Conservation (phyloP, 1,140 invertebrate genomes). For the Aethina tumida region DNA sequence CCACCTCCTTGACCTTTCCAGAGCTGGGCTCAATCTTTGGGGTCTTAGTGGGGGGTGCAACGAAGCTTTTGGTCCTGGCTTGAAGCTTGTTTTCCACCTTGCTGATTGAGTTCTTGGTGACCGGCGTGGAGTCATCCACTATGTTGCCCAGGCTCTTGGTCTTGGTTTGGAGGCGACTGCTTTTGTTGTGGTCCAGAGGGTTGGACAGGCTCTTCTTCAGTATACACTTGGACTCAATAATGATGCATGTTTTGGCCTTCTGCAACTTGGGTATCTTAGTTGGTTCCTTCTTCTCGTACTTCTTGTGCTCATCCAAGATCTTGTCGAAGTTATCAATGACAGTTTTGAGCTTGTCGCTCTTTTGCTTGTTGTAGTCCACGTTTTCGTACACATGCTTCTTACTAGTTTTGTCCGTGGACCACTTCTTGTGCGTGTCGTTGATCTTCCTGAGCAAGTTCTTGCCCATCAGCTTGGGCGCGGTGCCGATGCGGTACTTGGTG, state of each 20-base stretch:
- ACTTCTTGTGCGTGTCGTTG: constrained; percentile 20
- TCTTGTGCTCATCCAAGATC: constrained; percentile 42
- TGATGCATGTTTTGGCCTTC: constrained; percentile 52
- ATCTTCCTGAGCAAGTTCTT: constrained; percentile 24
- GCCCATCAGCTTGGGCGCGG: constrained; percentile 16
- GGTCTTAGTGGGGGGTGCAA: constrained; percentile 6
- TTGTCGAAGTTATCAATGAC: constrained; percentile 55
- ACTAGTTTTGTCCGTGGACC: constrained; percentile 10
- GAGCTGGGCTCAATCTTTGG: constrained; percentile 2
- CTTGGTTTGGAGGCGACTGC: constrained; percentile 7
- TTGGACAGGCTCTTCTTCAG: constrained; percentile 39
- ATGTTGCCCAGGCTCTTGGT: constrained; percentile 23
- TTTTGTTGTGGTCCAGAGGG: constrained; percentile 1
- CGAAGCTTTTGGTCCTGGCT: constrained; percentile 5
- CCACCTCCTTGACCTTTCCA: constrained; percentile 24
- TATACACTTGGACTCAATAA: constrained; percentile 51
- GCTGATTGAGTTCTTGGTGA: background rate
- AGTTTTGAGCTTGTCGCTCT: constrained; percentile 44
- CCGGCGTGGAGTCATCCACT: background rate
- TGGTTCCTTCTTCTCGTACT: background rate
- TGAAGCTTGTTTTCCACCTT: background rate
- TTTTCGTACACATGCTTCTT: constrained; percentile 37
- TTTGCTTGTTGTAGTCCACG: constrained; percentile 36
- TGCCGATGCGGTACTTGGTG: too few species aligned
- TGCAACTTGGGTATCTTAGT: constrained; percentile 39